A percentile compares a stretch with the other conserved stretches of the same genome.
phyloP scores from a whole-genome alignment of 2,113 vertebrate species.

The Ammodytes marinus region DNA sequence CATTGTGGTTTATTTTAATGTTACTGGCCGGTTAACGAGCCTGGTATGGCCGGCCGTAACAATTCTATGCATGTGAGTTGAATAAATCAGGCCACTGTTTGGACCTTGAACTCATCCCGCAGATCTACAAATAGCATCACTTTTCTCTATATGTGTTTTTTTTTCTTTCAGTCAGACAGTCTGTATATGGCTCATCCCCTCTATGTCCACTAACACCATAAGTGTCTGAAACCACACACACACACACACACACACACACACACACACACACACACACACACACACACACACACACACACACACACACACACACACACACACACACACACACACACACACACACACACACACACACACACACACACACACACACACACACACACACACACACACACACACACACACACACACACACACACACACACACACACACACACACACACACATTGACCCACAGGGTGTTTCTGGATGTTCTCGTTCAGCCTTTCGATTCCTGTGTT shows the following conservation, averaged over 20 bases:
- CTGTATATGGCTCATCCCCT: constrained; percentile 47
- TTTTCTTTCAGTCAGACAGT: constrained; percentile 27
- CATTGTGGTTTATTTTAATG: too few relatives aligned
- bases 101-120: constrained; percentile 14
- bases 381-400: too few relatives aligned
- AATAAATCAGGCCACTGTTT: constrained; percentile 13
- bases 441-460: constrained; percentile 3
- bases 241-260: constrained; percentile 14
- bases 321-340: too few relatives aligned
- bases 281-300: neutral
- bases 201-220: constrained; percentile 51
- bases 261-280: constrained; percentile 5
- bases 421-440: too few relatives aligned
- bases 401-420: too few relatives aligned
- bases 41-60: too few relatives aligned
- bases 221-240: constrained; percentile 10
- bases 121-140: constrained; percentile 24
- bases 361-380: too few relatives aligned
- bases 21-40: too few relatives aligned
- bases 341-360: too few relatives aligned
- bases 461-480: neutral
- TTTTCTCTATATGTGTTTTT: constrained; percentile 1
- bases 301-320: too few relatives aligned
- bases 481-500: constrained; percentile 28
- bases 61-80: neutral